A percentile compares a stretch with the other conserved stretches of the same genome.
These are phyloP conservation scores for Boloria selene DNA, from an alignment of 2,888 invertebrate species.

Conservation along the genomic window DNA sequence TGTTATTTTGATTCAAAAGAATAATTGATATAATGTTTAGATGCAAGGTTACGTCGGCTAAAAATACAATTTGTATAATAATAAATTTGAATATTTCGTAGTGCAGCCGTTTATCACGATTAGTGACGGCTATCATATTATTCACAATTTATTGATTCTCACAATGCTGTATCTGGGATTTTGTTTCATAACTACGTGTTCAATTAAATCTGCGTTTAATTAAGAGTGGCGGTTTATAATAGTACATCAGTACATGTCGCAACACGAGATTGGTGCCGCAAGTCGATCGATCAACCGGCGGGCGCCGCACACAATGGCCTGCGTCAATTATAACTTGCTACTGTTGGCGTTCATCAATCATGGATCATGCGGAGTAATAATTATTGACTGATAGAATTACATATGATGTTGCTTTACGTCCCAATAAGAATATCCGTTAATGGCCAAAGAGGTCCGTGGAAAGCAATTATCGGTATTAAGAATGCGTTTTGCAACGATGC, in stretches of 20 bases:
- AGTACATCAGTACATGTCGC: slow-evolving; percentile 36
- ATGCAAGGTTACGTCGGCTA: background rate
- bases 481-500: slow-evolving; percentile 41
- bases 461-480: slow-evolving; percentile 32
- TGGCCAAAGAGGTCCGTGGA: slow-evolving; percentile 18
- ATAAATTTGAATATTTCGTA: slow-evolving; percentile 10
- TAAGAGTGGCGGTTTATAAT: slow-evolving; percentile 50
- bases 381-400: slow-evolving; percentile 69
- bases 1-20: background rate
- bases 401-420: slow-evolving; percentile 31
- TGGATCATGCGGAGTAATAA: slow-evolving; percentile 68
- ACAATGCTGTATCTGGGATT: slow-evolving; percentile 48
- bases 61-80: background rate
- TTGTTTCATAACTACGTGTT: slow-evolving; percentile 59
- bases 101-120: slow-evolving; percentile 39
- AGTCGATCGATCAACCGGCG: slow-evolving; percentile 59
- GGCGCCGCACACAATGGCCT: slow-evolving; percentile 58
- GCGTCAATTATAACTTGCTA: slow-evolving; percentile 70
- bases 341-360: slow-evolving; percentile 75
- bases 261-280: slow-evolving; percentile 39
- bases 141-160: slow-evolving; percentile 52
- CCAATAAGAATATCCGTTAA: slow-evolving; percentile 34
- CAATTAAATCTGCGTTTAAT: slow-evolving; percentile 69
- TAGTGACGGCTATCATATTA: slow-evolving; percentile 40
- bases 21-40: background rate